Base-by-base conservation (phyloP, 1,140 invertebrate genomes). In the Drosophila asahinai region DNA sequence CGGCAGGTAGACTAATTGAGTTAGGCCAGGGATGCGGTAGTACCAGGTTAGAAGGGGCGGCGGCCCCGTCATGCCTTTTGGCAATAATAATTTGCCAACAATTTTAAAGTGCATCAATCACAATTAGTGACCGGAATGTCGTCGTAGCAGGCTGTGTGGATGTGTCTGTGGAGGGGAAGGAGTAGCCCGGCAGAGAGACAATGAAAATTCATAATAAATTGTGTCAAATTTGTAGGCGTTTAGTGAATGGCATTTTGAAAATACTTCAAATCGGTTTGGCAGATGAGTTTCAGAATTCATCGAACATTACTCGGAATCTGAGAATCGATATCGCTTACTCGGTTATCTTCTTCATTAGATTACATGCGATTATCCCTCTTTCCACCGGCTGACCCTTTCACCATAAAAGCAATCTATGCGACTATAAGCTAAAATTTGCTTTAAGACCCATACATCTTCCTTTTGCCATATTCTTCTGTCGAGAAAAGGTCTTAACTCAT, bases 41-140 rank as follows among this genome's bases (percentile, higher is more conserved):
- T 7, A 9, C 19, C 25, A 30, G 30, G 25, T 33, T 9, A 40
- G 38, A 17, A 2, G 45, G 3, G 30, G 33, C 9, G 42, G 42
- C 30, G 42, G 47, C 48, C 33, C 45, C 75, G 19, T 77, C 75
- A 36, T 76, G 60, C 80, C 76, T 83, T 83, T 84, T 67, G 72
- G 77, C 70, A 89, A 83, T 87, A 87, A 87, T 87, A 87, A 87
- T 87, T 87, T 89, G 80, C 84, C 80, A 80, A 89, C 83, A 83
- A 87, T 89, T 87, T 87, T 89, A 89, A 89, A 87, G 83, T 89
- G 84, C 83, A 89, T 87, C 84, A 87, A 87, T 87, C 83, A 87
- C 79, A 89, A 87, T 87, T 89, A 91, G 76, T 82, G 70, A 67
- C 86, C 84, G 84, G 61, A 77, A 65, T 83, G 57, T 83, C 78